phyloP scores from a whole-genome alignment of 2,888 invertebrate genomes.

The Alloscopus bannaensis region DNA sequence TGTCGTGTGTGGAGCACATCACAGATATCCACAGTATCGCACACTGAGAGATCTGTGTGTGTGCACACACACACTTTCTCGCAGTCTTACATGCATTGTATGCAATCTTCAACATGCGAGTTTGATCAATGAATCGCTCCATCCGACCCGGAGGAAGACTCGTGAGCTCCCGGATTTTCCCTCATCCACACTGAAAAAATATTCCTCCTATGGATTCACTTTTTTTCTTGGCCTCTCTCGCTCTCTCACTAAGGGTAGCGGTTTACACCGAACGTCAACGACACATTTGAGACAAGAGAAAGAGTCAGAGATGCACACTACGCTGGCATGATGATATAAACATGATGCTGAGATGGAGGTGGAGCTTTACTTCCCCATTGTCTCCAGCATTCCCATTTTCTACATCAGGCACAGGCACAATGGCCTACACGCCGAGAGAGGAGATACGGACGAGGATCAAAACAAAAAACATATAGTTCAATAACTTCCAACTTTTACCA shows the following conservation, averaged over 20 bases:
- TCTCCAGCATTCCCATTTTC: slow-evolving; percentile 19
- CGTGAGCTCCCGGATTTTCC: slow-evolving; percentile 62
- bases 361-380: slow-evolving; percentile 50
- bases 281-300: slow-evolving; percentile 33
- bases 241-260: slow-evolving; percentile 9
- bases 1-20: neutral
- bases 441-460: neutral
- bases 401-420: neutral
- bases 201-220: slow-evolving; percentile 55
- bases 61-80: neutral
- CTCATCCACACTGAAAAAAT: slow-evolving; percentile 47
- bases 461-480: slow-evolving; percentile 1
- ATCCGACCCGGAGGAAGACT: slow-evolving; percentile 60
- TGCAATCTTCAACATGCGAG: slow-evolving; percentile 11
- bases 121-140: slow-evolving; percentile 67
- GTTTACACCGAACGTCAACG: slow-evolving; percentile 52
- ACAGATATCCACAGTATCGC: slow-evolving; percentile 1
- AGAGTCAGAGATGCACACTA: slow-evolving; percentile 30
- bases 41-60: no score
- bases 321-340: slow-evolving; percentile 46
- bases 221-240: slow-evolving; percentile 57
- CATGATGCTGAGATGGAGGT: slow-evolving; percentile 60
- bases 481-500: no score
- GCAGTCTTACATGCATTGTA: neutral
- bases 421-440: neutral